phyloP scores from a whole-genome alignment of 2,113 vertebrate species.

The Salvator merianae region DNA sequence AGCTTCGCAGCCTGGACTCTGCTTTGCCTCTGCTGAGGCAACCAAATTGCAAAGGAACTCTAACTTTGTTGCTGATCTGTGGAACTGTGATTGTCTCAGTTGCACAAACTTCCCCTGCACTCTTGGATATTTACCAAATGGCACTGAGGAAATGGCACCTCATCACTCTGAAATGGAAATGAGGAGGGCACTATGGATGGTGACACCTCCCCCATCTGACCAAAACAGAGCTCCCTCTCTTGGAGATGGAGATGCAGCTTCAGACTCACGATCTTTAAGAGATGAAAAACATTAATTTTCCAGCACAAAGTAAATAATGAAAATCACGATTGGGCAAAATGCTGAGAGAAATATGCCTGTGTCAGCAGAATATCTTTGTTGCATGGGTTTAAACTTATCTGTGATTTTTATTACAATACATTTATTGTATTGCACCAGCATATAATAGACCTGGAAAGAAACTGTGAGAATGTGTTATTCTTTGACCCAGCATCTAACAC shows the following conservation, averaged over 20 bases:
- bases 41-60: too few species aligned
- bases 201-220: too few species aligned
- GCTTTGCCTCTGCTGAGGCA: too few species aligned
- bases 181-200: background rate
- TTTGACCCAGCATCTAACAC: background rate
- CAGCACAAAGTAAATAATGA: too few species aligned
- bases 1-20: too few species aligned
- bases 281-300: background rate
- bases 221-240: too few species aligned
- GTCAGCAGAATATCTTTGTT: background rate
- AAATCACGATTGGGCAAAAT: background rate
- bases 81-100: too few species aligned
- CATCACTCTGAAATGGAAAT: background rate
- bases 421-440: background rate
- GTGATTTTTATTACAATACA: background rate
- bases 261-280: too few species aligned
- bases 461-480: constrained; percentile 3
- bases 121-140: too few species aligned
- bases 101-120: too few species aligned
- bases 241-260: too few species aligned
- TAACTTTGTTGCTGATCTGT: too few species aligned
- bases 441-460: background rate
- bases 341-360: background rate
- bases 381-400: background rate
- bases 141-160: background rate